Evolutionary conservation across 2,888 invertebrate species (phyloP).

Genomic region (Pyrgus malvae): DNA sequence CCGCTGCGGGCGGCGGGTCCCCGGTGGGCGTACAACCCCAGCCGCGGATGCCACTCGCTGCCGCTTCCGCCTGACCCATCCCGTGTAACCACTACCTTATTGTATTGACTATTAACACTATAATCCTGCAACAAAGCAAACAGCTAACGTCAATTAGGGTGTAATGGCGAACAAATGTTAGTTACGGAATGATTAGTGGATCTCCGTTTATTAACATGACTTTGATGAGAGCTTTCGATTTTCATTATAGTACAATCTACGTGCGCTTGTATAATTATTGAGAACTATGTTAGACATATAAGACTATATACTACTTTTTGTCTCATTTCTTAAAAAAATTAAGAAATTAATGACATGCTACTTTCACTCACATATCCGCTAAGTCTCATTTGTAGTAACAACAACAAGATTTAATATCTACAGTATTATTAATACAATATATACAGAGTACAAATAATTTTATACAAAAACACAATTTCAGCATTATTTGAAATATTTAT

Average conservation of each 20-base stretch:
- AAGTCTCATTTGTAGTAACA: too few relatives aligned
- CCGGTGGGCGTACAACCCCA: conserved; percentile 74
- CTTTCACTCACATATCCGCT: too few relatives aligned
- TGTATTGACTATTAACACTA: conserved; percentile 37
- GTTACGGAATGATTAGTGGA: conserved; percentile 8
- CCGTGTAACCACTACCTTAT: conserved; percentile 28
- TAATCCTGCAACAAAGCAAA: conserved; percentile 54
- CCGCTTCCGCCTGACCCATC: conserved; percentile 54
- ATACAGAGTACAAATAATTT: too few relatives aligned
- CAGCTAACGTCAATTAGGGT: conserved; percentile 30
- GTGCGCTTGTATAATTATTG: neutral
- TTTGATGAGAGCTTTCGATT: conserved; percentile 20
- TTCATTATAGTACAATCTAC: neutral
- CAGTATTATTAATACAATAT: too few relatives aligned
- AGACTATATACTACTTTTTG: too few relatives aligned
- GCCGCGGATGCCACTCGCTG: conserved; percentile 54
- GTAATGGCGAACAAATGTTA: conserved; percentile 29
- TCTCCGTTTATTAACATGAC: conserved; percentile 11
- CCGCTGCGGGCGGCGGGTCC: conserved; percentile 53
- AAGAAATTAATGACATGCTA: too few relatives aligned
- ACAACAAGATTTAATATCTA: too few relatives aligned
- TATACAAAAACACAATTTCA: too few relatives aligned
- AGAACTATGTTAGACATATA: too few relatives aligned
- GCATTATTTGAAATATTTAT: too few relatives aligned
- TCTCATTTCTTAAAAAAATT: too few relatives aligned